Evolutionary conservation across 92 coral and sea anemone genomes (phyloP).

Genomic region (Plumapathes pennacea): DNA sequence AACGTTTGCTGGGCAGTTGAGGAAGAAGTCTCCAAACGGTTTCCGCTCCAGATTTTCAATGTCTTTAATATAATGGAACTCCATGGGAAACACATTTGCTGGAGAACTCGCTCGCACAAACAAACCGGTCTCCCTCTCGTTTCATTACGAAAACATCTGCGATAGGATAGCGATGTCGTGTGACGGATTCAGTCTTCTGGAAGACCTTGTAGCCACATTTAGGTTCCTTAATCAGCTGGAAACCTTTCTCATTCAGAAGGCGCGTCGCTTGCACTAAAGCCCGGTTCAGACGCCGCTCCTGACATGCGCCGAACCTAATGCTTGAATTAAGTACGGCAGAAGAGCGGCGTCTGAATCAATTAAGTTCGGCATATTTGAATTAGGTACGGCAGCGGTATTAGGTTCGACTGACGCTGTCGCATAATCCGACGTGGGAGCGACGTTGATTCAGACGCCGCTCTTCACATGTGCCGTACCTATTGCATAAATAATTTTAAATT

Average conservation of each 20-base stretch:
- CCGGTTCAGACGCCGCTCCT: no score
- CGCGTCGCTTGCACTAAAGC: conserved; percentile 5
- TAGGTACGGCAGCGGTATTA: no score
- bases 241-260: conserved; percentile 20
- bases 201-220: conserved; percentile 55
- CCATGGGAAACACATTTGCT: conserved; percentile 54
- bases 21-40: conserved; percentile 60
- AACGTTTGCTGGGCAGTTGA: conserved; percentile 67
- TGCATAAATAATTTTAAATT: no score
- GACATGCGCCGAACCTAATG: no score
- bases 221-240: conserved; percentile 35
- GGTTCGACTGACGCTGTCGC: no score
- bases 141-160: conserved; percentile 68
- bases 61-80: conserved; percentile 47
- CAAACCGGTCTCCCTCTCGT: conserved; percentile 12
- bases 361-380: no score
- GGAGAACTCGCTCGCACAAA: conserved; percentile 17
- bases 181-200: conserved; percentile 53
- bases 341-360: no score
- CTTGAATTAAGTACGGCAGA: no score
- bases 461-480: no score
- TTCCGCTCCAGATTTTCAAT: conserved; percentile 44
- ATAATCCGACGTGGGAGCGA: no score
- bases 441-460: no score
- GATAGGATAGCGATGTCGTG: conserved; percentile 68